phyloP scores from a whole-genome alignment of 1,140 invertebrate species.

The Hypothenemus hampei region DNA sequence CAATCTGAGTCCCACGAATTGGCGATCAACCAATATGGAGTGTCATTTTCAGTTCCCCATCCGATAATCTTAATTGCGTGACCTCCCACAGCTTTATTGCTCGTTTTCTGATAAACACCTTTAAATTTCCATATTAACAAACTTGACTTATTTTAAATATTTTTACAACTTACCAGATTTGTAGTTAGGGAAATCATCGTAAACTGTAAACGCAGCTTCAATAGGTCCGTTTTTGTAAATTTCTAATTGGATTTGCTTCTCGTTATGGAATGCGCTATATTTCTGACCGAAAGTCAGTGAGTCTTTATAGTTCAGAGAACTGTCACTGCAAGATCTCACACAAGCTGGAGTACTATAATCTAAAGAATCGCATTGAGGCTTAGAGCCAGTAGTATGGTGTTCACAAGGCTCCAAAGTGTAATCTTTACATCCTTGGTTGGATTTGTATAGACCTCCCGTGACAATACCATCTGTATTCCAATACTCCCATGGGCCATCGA shows the following conservation, averaged over 20 bases:
- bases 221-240: slow-evolving; percentile 31
- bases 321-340: slow-evolving; percentile 51
- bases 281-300: slow-evolving; percentile 45
- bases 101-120: slow-evolving; percentile 79
- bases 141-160: background rate
- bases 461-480: slow-evolving; percentile 55
- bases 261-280: background rate
- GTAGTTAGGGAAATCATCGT: slow-evolving; percentile 62
- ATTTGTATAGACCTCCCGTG: slow-evolving; percentile 58
- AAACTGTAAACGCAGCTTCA: slow-evolving; percentile 47
- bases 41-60: slow-evolving; percentile 75
- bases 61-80: slow-evolving; percentile 88
- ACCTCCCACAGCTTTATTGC: slow-evolving; percentile 70
- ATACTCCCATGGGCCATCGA: slow-evolving; percentile 57
- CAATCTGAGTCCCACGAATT: slow-evolving; percentile 92
- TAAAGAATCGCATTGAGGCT: slow-evolving; percentile 22
- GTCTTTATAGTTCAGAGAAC: slow-evolving; percentile 49
- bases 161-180: slow-evolving; percentile 50
- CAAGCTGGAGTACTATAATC: slow-evolving; percentile 54
- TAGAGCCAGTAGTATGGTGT: slow-evolving; percentile 51
- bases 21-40: slow-evolving; percentile 82
- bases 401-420: slow-evolving; percentile 60
- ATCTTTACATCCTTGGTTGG: slow-evolving; percentile 43
- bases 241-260: slow-evolving; percentile 27
- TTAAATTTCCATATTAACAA: background rate